Evolutionary conservation across 2,888 invertebrate genomes (phyloP), one percentile per base, ranked within the genome.

Genomic region (Cantharis lateralis): DNA sequence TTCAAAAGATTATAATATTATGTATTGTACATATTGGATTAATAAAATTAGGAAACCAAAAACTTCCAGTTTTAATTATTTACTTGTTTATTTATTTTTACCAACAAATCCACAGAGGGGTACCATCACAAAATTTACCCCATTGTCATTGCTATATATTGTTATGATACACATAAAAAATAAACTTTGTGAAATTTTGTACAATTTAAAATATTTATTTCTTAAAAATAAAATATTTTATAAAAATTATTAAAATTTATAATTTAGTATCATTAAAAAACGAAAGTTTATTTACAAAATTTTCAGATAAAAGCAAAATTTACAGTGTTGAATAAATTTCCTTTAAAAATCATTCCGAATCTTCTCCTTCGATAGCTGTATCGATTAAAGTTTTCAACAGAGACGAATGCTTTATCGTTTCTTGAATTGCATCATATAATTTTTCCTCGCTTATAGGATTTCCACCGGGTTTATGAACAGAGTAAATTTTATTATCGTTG

Each of bases 391-490:
- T 84, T 77, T 86, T 84, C 63, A 94, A 87, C 77, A 90, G 87
- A 78, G 89, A 88, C 28, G 92, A 89, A 84, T 92, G 90, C 73
- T 89, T 87, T 84, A 91, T 91, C n/a, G 93, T 91, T 83, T 91
- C 89, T 81, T 89, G 88, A 75, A 94, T 88, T 79, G 93, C 92
- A 78, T 89, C 88, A 63, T 91, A 88, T 82, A 94, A 89, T 84
- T 91, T 88, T 75, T 91, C 89, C 71, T 89, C 87, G 32, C 90
- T 89, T 68, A 95, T 87, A 70, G 92, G 90, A 80, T 90, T 90
- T 11, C 94, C 94, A 86, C 95, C 95, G 85, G 95, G 93, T 87
- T 95, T 96, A 83, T 94, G 91, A 24, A 93, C 89, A 72, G 91
- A 92, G 87, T 93, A 93, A 13, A 93, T 85, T 78, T 87, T 84